Evolutionary conservation across 2,113 vertebrate species (phyloP).

Genomic region (Hepsetus odoe): DNA sequence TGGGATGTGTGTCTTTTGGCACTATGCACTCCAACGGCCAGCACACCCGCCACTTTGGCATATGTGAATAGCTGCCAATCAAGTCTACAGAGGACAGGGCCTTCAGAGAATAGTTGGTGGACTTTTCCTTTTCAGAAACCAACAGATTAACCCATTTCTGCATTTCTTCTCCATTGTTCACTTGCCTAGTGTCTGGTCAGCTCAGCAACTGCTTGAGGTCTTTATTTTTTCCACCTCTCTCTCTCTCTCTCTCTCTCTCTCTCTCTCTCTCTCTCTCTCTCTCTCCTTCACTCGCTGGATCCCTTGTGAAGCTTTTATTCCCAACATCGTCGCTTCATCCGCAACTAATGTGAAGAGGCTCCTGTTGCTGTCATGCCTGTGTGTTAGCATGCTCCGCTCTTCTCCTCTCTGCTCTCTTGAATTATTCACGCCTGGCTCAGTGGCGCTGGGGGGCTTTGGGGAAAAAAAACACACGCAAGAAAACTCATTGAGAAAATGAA

Average conservation of each 20-base stretch:
- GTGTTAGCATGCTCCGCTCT: not conserved
- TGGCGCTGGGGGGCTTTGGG: not conserved
- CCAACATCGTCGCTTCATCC: slow-evolving; percentile 18
- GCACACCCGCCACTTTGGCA: not conserved
- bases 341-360: slow-evolving; percentile 42
- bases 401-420: slow-evolving; percentile 46
- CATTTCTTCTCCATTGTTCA: not conserved
- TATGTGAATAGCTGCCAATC: slow-evolving; percentile 6
- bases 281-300: slow-evolving; percentile 13
- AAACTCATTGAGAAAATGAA: slow-evolving; percentile 60
- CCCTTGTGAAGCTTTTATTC: slow-evolving; percentile 33
- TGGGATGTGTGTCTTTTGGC: slow-evolving; percentile 16
- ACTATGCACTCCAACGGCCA: not conserved
- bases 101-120: slow-evolving; percentile 41
- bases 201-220: not conserved
- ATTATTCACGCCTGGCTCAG: slow-evolving; percentile 49
- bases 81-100: not conserved
- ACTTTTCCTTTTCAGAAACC: slow-evolving; percentile 25
- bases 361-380: slow-evolving; percentile 38
- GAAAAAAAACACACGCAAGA: slow-evolving; percentile 37
- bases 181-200: not conserved
- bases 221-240: not conserved
- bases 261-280: slow-evolving; percentile 26
- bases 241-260: slow-evolving; percentile 30
- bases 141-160: too few species aligned